Base-by-base conservation (phyloP, 2,888 invertebrate species). In the Chamaedrilus cognettii region DNA sequence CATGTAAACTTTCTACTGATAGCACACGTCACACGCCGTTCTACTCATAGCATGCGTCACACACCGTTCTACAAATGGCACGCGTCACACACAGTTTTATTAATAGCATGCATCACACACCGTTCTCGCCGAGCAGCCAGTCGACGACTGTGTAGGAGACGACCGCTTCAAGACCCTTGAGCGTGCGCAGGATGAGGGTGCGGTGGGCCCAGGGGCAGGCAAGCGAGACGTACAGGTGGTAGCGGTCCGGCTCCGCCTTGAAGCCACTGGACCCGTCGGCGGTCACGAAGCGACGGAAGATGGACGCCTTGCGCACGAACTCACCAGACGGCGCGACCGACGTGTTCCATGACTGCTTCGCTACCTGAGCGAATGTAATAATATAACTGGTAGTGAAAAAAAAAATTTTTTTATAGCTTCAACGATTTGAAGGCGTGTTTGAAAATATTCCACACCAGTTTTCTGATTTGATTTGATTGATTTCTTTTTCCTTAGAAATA, bases 201-300 rank as follows among this genome's bases (percentile, higher is more conserved):
- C 81, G 70, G 65, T 78, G 78, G 19, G 81, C 81, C 79, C 79
- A 82, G 1, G 82, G 82, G 67, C 82, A 82, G 19, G 81, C 81
- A 35, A 77, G 71, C 1, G 76, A 77, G 1, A 80, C 82, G 66
- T 82, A 82, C 35, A 82, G 71, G 64, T 82, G 82, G 66, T 82
- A 82, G 7, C 82, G 74, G 3, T 70, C 73, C 2, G 75, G 42
- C 66, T 79, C 80, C 1, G 81, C 77, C 28, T 73, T 72, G 69
- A 78, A 82, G 0, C 76, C 80, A 32, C 76, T 74, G 4, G 79
- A 78, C 0, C 79, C 79, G 70, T 82, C 80, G 60, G 78, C 80
- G 78, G 77, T 74, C 2, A 79, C 71, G 66, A 70, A 72, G 60
- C 75, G 69, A 32, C 78, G 68, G 67, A 79, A 79, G 23, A 65